Percentiles rank a stretch among this genome's conserved stretches.
Conservation (phyloP, 2,797 vertebrate genomes). For the Schizopygopsis pylzovi region DNA sequence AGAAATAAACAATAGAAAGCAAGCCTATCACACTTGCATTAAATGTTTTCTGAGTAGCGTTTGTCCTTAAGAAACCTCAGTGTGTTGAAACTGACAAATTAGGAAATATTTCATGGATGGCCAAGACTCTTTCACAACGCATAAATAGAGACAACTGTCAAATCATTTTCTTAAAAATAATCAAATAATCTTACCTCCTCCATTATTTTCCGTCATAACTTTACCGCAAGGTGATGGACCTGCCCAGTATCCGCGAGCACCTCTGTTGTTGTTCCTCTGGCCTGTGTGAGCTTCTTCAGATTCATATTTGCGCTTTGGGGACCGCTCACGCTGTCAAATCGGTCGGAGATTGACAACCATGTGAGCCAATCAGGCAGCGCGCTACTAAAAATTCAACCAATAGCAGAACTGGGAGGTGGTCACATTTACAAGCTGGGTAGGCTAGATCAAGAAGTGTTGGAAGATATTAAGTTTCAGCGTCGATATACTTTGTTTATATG, state of each 20-base stretch:
- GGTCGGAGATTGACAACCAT: constrained; percentile 54
- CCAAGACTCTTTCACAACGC: background rate
- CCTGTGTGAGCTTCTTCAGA: constrained; percentile 25
- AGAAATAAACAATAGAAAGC: background rate
- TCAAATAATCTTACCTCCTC: constrained; percentile 65
- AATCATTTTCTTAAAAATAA: background rate
- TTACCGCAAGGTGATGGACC: constrained; percentile 30
- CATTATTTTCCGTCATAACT: constrained; percentile 59
- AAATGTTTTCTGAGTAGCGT: background rate
- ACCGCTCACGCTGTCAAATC: constrained; percentile 57
- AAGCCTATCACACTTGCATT: background rate
- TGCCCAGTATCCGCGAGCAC: constrained; percentile 1
- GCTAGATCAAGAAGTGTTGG: background rate
- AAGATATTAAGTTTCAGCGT: background rate
- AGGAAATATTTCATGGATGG: constrained; percentile 16
- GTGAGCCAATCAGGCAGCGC: constrained; percentile 57
- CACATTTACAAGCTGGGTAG: background rate
- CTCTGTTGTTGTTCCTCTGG: constrained; percentile 32
- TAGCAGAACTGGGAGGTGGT: constrained; percentile 45
- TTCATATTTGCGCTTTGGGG: constrained; percentile 34
- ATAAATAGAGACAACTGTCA: background rate
- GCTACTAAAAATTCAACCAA: constrained; percentile 24
- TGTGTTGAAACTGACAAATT: constrained; percentile 8
- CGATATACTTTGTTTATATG: background rate
- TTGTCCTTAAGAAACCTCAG: background rate